Conservation (phyloP, 1,140 invertebrate genomes). For the Drosophila pandora region DNA sequence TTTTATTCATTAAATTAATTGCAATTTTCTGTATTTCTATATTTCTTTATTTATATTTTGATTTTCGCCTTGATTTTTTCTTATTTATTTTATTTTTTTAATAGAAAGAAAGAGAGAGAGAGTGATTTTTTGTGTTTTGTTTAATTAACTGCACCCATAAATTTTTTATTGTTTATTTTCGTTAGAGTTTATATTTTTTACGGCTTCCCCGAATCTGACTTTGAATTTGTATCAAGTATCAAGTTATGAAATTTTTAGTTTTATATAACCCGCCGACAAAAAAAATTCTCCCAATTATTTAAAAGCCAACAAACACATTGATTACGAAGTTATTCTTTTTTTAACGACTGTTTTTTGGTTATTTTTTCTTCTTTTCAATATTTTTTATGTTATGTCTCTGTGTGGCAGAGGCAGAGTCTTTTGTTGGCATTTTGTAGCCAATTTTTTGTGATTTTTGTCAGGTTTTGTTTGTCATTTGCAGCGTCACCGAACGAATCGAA, state of each 20-base stretch:
- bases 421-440: slow-evolving; percentile 71
- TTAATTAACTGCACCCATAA: slow-evolving; percentile 65
- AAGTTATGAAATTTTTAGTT: not conserved
- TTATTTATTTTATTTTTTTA: too few species aligned
- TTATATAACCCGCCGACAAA: slow-evolving; percentile 11
- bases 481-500: slow-evolving; percentile 53
- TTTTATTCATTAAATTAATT: slow-evolving; percentile 62
- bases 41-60: slow-evolving; percentile 23
- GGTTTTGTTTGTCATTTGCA: slow-evolving; percentile 70
- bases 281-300: slow-evolving; percentile 48
- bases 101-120: not conserved
- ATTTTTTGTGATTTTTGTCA: slow-evolving; percentile 56
- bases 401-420: slow-evolving; percentile 36
- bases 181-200: slow-evolving; percentile 14
- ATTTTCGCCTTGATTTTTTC: slow-evolving; percentile 15
- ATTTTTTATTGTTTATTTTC: slow-evolving; percentile 4
- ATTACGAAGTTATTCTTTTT: slow-evolving; percentile 21
- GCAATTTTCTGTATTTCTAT: slow-evolving; percentile 46
- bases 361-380: slow-evolving; percentile 12
- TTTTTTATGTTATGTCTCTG: slow-evolving; percentile 12
- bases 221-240: not conserved
- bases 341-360: slow-evolving; percentile 12
- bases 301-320: slow-evolving; percentile 15
- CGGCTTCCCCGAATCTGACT: slow-evolving; percentile 14
- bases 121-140: slow-evolving; percentile 1